Evolutionary conservation across 2,113 vertebrate genomes (phyloP).

Genomic region (Heterocephalus glaber): DNA sequence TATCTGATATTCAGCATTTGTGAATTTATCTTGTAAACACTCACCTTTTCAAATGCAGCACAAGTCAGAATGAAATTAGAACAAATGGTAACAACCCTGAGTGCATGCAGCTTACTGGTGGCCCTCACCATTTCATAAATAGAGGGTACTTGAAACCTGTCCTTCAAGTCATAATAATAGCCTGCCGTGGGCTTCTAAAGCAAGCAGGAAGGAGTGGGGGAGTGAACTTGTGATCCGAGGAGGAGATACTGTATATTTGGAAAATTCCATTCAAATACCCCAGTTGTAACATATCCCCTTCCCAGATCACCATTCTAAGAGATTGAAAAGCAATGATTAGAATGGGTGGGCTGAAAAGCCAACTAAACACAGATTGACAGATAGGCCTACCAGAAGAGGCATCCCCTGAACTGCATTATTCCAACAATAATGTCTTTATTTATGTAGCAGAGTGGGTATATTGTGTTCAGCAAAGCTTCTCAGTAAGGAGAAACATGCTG

Average conservation of each 20-base stretch:
- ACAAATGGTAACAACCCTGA: constrained; percentile 54
- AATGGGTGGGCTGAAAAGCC: constrained; percentile 74
- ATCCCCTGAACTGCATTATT: constrained; percentile 76
- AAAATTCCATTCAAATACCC: constrained; percentile 78
- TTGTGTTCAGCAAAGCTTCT: constrained; percentile 73
- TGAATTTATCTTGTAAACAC: constrained; percentile 43
- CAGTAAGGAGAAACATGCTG: constrained; percentile 70
- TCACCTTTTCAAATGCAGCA: constrained; percentile 37
- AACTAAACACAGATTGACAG: constrained; percentile 73
- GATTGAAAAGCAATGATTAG: constrained; percentile 75
- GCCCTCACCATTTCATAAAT: constrained; percentile 50
- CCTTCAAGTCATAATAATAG: constrained; percentile 70
- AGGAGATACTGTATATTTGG: constrained; percentile 72
- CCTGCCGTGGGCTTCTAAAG: constrained; percentile 69
- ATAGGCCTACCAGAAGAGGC: constrained; percentile 68
- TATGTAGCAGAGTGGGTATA: constrained; percentile 67
- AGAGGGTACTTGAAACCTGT: constrained; percentile 63
- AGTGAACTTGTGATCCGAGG: constrained; percentile 62
- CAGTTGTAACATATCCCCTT: constrained; percentile 74
- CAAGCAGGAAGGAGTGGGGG: constrained; percentile 62
- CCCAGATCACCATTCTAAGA: constrained; percentile 59
- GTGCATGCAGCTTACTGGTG: neutral
- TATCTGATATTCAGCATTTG: constrained; percentile 1
- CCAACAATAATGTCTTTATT: constrained; percentile 75
- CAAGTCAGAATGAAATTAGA: constrained; percentile 56